Conservation (phyloP, 23 tunicate genomes). For the Ciona savignyi region DNA sequence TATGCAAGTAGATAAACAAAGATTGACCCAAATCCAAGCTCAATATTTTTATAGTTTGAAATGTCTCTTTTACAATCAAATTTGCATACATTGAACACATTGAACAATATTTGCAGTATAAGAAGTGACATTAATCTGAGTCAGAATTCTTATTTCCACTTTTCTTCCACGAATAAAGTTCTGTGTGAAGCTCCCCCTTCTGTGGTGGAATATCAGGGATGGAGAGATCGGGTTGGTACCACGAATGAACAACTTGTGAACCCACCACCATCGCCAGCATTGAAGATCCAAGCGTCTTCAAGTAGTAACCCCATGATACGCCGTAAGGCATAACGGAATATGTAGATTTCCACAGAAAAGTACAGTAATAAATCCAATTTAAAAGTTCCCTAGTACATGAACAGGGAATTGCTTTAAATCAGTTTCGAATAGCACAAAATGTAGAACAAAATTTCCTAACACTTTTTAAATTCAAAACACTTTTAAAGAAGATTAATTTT, state of each 20-base stretch:
- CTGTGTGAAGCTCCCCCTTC: slow-evolving; percentile 90
- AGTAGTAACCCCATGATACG: slow-evolving; percentile 18
- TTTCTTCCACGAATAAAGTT: slow-evolving; percentile 50
- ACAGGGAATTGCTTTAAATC: not conserved
- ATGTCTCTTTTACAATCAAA: too few species aligned
- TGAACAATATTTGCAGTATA: too few species aligned
- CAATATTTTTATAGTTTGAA: too few species aligned
- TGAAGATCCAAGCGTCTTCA: slow-evolving; percentile 10
- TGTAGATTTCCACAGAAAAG: too few species aligned
- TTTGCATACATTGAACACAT: too few species aligned
- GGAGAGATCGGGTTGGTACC: slow-evolving; percentile 65
- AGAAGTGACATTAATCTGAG: too few species aligned
- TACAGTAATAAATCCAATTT: not conserved
- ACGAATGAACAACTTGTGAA: slow-evolving; percentile 51
- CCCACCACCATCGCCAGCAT: slow-evolving; percentile 54
- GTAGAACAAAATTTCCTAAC: not conserved
- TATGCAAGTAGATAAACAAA: too few species aligned
- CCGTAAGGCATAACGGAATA: slow-evolving; percentile 62
- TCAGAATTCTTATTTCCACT: too few species aligned
- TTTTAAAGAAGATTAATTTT: not conserved
- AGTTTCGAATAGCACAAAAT: too few species aligned
- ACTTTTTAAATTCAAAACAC: not conserved
- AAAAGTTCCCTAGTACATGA: not conserved
- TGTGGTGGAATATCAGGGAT: slow-evolving; percentile 65
- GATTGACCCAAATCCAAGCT: too few species aligned